A percentile compares a stretch with the other conserved stretches of the same genome.
Evolutionary conservation across 2,797 vertebrate genomes (phyloP).

Genomic region (Hirundo rustica): DNA sequence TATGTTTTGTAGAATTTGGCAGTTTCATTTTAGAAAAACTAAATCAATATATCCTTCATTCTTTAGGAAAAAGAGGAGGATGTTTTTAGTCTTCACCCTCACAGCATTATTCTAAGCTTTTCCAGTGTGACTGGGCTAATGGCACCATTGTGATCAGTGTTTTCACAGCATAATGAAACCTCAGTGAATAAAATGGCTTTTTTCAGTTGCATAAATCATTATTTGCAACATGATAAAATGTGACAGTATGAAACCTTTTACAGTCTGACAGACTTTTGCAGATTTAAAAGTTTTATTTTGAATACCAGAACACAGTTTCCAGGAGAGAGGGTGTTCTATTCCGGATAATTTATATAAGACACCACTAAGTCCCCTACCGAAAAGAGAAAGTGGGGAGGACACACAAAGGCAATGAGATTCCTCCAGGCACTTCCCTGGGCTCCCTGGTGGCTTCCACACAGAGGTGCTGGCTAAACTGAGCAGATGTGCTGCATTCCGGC

Average conservation of each 20-base stretch:
- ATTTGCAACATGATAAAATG: neutral
- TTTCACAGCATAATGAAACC: conserved; percentile 6
- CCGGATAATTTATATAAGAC: neutral
- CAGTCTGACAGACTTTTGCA: neutral
- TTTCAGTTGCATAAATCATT: conserved; percentile 27
- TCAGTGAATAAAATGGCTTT: neutral
- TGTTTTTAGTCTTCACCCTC: neutral
- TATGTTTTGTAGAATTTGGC: conserved; percentile 45
- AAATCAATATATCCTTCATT: conserved; percentile 60
- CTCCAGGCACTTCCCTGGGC: neutral
- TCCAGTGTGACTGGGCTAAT: neutral
- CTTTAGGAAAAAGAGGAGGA: conserved; percentile 28
- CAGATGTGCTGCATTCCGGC: neutral
- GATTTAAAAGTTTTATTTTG: neutral
- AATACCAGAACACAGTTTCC: neutral
- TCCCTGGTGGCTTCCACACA: neutral
- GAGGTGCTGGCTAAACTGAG: neutral
- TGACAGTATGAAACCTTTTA: neutral
- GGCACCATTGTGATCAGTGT: neutral
- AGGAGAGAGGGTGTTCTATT: neutral
- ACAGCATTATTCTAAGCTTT: neutral
- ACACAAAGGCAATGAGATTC: neutral
- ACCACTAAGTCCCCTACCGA: neutral
- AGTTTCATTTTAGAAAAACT: conserved; percentile 50
- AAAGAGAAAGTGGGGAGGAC: neutral